phyloP scores from a whole-genome alignment of 2,888 invertebrate genomes.

The Himalopsyche tibetana region DNA sequence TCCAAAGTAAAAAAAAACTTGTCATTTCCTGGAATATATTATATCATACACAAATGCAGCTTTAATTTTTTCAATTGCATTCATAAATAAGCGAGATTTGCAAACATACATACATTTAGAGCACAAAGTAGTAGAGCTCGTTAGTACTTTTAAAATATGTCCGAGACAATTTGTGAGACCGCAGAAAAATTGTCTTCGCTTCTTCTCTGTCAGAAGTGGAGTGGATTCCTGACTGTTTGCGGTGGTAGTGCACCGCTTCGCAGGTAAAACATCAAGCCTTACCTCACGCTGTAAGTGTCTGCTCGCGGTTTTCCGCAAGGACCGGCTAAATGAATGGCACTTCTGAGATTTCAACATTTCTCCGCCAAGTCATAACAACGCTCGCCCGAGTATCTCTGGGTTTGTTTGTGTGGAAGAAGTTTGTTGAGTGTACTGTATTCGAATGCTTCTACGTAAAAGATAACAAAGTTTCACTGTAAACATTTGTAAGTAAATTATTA shows the following conservation, averaged over 20 bases:
- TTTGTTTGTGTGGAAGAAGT: too few species aligned
- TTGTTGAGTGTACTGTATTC: too few species aligned
- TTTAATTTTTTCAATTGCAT: too few species aligned
- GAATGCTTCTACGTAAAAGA: too few species aligned
- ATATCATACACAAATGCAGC: too few species aligned
- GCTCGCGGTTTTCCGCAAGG: background rate
- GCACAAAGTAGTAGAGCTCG: background rate
- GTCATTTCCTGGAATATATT: too few species aligned
- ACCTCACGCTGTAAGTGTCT: slow-evolving; percentile 14
- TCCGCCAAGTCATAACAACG: background rate
- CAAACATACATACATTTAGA: too few species aligned
- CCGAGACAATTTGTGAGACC: background rate
- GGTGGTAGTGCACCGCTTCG: background rate
- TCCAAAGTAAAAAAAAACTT: too few species aligned
- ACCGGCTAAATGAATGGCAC: slow-evolving; percentile 27
- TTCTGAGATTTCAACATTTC: slow-evolving; percentile 12
- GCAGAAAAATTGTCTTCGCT: background rate
- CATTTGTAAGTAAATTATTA: too few species aligned
- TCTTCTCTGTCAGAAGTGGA: background rate
- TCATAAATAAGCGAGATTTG: too few species aligned
- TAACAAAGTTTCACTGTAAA: too few species aligned
- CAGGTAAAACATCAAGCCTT: slow-evolving; percentile 6
- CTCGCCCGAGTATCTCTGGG: too few species aligned
- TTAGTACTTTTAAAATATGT: background rate
- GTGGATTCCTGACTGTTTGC: background rate